phyloP scores from a whole-genome alignment of 2,888 invertebrate species.

The Thymelicus sylvestris region DNA sequence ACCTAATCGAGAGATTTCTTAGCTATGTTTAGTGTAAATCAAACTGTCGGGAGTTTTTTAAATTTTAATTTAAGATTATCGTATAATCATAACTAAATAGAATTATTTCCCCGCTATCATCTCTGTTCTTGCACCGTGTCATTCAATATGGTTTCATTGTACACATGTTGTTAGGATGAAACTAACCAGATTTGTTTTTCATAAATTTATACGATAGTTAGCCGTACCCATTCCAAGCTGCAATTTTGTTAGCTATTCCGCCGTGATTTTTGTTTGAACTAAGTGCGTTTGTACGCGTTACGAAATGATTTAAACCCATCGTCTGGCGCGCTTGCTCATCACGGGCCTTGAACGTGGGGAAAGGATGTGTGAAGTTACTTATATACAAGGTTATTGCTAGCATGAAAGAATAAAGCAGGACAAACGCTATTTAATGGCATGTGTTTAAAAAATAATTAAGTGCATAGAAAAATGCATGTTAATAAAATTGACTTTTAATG shows the following conservation, averaged over 20 bases:
- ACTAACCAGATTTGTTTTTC: slow-evolving; percentile 70
- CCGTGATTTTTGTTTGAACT: slow-evolving; percentile 48
- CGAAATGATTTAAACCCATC: slow-evolving; percentile 46
- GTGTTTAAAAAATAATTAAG: too few species aligned
- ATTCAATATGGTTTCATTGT: slow-evolving; percentile 64
- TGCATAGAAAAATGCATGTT: too few species aligned
- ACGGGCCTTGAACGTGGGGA: slow-evolving; percentile 31
- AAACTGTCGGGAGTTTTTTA: too few species aligned
- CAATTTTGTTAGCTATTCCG: slow-evolving; percentile 43
- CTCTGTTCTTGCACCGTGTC: slow-evolving; percentile 45
- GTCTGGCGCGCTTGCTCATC: slow-evolving; percentile 35
- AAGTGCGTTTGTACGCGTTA: slow-evolving; percentile 34
- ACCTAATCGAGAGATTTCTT: too few species aligned
- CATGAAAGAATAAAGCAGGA: neutral
- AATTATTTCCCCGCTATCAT: slow-evolving; percentile 38
- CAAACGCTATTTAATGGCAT: too few species aligned
- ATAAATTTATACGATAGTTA: slow-evolving; percentile 70
- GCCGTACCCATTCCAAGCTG: slow-evolving; percentile 44
- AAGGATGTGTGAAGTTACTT: neutral
- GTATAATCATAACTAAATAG: neutral
- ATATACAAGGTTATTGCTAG: neutral
- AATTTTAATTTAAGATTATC: too few species aligned
- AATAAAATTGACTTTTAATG: too few species aligned
- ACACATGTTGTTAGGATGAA: slow-evolving; percentile 63
- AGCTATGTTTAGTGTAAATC: too few species aligned